Evolutionary conservation across 1,140 invertebrate genomes (phyloP), one percentile per base, ranked within the genome.

Genomic region (Drosophila athabasca): DNA sequence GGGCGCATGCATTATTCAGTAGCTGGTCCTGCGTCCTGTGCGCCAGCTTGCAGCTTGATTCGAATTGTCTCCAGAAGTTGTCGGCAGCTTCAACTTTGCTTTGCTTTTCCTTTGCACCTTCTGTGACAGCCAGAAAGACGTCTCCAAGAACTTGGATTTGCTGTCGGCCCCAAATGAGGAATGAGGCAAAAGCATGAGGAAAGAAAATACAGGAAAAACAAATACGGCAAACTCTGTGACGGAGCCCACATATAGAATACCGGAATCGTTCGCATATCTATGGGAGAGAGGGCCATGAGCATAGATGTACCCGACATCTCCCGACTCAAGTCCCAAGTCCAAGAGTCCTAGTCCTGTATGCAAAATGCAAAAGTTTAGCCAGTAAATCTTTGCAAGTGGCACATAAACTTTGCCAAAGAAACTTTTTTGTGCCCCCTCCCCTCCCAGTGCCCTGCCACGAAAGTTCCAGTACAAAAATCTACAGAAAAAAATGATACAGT

Each of bases 311-410:
- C 24, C 24, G 24, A 5, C 50, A n/a, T 22, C 68, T 70, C 11
- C n/a, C n/a, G n/a, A n/a, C n/a, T n/a, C 31, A 35, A 35, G 8
- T 35, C 31, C 8, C 35, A 39, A 39, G 35, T 13, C 35, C 35
- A 13, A 39, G 35, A 39, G 11, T 39, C 65, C 31, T 29, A 22
- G 50, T 43, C n/a, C 59, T 76, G 81, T 85, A 87, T 85, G 81
- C 82, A 83, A 87, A 88, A 88, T 88, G 83, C 68, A 79, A 88
- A 88, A 89, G 76, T 88, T 88, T 83, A 59, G 84, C 84, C 75
- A 83, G 79, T 88, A 88, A 88, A 88, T 89, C 79, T 88, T 88
- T 88, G 79, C 84, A 88, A 83, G 84, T 88, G 84, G 83, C 83
- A 89, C 79, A 88, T 87, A 87, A 87, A 87, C 84, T 87, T 87